Evolutionary conservation across 2,113 vertebrate genomes (phyloP), one percentile per base, ranked within the genome.

Genomic region (Dicrurus megarhynchus): DNA sequence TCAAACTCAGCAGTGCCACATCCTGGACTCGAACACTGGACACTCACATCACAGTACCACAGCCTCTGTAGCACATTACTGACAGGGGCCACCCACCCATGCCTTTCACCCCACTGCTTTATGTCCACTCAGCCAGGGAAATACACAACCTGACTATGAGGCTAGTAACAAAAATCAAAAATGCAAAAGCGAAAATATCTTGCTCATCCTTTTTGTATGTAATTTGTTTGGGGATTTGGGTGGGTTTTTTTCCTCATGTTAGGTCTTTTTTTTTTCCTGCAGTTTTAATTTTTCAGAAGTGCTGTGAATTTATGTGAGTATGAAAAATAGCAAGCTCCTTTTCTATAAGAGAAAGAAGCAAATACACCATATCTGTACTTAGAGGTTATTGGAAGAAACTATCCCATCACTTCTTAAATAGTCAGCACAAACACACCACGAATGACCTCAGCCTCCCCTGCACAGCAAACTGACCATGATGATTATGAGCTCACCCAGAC

Each of bases 71-170:
- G 56, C 32, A 53, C 60, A 21, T 10, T 3, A 1, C 50, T 44
- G 28, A 74, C 0, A 65, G 76, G 2, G n/a, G 18, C 16, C 57
- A 49, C 5, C 39, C 53, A 49, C 2, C 32, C 3, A 0, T 5
- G 19, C 10, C 33, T 53, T 47, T 16, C 35, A 23, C 18, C 27
- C 26, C 5, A 5, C 56, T 35, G 30, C 27, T 50, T 20, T 13
- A 20, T 27, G 50, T 55, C 21, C 64, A 76, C 49, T 22, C 27
- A 56, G 35, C 6, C 44, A 67, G 26, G 30, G 30, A 60, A 78
- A 68, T 1, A 22, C 27, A 49, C 41, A 46, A 33, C 46, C 67
- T 47, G 20, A 44, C 63, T 69, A 13, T 4, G 30, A 26, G 20
- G 14, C 14, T 56, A n/a, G 26, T 57, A 74, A 76, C 3, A 86